Evolutionary conservation across 2,113 vertebrate species (phyloP), one percentile per base, ranked within the genome.

Genomic region (Gymnarchus niloticus): DNA sequence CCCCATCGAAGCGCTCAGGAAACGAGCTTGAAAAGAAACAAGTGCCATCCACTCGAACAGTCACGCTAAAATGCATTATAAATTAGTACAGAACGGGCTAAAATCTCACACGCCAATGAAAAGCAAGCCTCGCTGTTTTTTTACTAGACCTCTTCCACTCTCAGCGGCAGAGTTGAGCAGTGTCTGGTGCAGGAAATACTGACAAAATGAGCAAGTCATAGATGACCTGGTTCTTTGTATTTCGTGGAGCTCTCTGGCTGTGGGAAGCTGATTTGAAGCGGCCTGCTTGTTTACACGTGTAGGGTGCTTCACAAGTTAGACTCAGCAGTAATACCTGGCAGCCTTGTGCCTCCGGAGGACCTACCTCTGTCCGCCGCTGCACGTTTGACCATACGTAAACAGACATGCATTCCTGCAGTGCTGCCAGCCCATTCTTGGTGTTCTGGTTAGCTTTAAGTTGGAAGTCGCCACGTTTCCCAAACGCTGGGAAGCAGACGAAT

Each of bases 401-500:
- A 83, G 82, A 57, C 54, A 77, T 54, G 81, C 49, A 83, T 83
- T 83, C 56, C 59, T 56, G 82, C 17, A 9, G 82, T 7, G 2
- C 52, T 25, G 28, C 54, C 56, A 83, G 56, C 54, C 59, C 59
- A 21, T 37, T 83, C 82, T 44, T 10, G 28, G 82, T 33, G 1
- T n/a, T 59, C 82, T 44, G 56, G 33, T 83, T 83, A 37, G 37
- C 33, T 59, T 46, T 46, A 44, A 59, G 82, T 57, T 83, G 56
- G 82, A 83, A 59, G 33, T 25, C 56, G 33, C 48, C 51, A 17
- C 25, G 2, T 17, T 46, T 57, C n/a, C 25, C 8, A 59, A 44
- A 44, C 23, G 28, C 56, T 57, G 56, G 59, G 82, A 56, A 57
- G 59, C 82, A 83, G 82, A 59, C 52, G 44, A 83, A 83, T 83